Percentiles rank a stretch among this genome's conserved stretches.
Conservation (phyloP, 2,113 vertebrate species). For the Toxotes chatareus region DNA sequence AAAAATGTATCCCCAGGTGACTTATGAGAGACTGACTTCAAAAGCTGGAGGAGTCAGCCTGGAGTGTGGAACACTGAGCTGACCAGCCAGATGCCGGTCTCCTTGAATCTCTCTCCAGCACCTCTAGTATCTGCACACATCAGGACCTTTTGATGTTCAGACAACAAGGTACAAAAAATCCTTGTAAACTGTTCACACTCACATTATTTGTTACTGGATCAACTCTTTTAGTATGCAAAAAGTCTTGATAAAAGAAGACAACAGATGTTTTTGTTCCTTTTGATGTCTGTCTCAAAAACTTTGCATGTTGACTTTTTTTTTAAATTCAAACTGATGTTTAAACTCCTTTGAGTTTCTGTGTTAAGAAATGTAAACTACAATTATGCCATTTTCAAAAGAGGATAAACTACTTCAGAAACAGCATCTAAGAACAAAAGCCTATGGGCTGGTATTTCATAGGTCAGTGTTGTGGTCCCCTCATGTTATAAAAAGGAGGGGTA, state of each 20-base stretch:
- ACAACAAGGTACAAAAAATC: constrained; percentile 16
- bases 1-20: constrained; percentile 38
- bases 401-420: neutral
- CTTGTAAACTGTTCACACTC: constrained; percentile 6
- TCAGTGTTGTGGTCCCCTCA: neutral
- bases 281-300: constrained; percentile 23
- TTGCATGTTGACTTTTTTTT: neutral
- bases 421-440: neutral
- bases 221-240: constrained; percentile 32
- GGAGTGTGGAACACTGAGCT: constrained; percentile 42
- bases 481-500: neutral
- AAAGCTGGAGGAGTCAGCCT: constrained; percentile 35
- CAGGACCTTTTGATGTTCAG: constrained; percentile 38
- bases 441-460: neutral
- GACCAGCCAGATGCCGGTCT: constrained; percentile 41
- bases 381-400: neutral
- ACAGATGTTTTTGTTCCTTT: constrained; percentile 46
- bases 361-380: neutral
- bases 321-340: neutral
- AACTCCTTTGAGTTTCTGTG: neutral
- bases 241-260: constrained; percentile 17
- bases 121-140: constrained; percentile 28
- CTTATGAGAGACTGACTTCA: constrained; percentile 53
- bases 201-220: constrained; percentile 23
- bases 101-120: constrained; percentile 35